Base-by-base conservation (phyloP, 2,888 invertebrate genomes). In the Polymixis lichenea region DNA sequence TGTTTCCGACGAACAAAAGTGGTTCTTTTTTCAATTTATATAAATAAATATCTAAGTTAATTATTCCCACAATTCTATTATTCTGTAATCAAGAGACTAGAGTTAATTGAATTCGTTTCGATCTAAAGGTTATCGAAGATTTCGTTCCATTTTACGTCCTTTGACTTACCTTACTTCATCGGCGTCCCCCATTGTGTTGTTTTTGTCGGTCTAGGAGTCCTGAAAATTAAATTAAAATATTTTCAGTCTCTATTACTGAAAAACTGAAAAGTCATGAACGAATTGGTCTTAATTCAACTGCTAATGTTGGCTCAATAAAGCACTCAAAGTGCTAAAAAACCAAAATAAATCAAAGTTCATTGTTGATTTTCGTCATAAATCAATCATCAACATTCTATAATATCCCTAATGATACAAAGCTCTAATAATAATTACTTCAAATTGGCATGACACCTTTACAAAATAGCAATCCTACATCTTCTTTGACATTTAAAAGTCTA, bases 131-230 rank as follows among this genome's bases (percentile, higher is more conserved):
- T 49, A 9, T 56, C 11, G 15, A 77, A 56, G 19, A 68, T 19
- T 51, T 56, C 1, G n/a, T n/a, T 53, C 38, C 19, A 60, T 78
- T 68, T 32, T 17, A 22, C n/a, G n/a, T 55, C 46, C 62, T 53
- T 62, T 71, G 71, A 32, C 98, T 96, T 97, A 98, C 98, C 98
- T 98, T 97, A 98, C 98, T 97, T 98, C 98, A 97, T 98, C 98
- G 64, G 77, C 77, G 97, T 98, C 98, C 97, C 98, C 98, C 98
- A 98, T 98, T 97, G 94, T 98, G 97, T 91, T 88, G 94, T 92
- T 95, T 94, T 93, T 96, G 95, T 96, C 96, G 94, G 92, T 93
- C 95, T 94, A 95, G 95, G 95, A 97, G 97, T 97, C 97, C 97
- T 97, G 95, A 84, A 97, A 97, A 82, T 72, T 5, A 7, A 60